Base-by-base conservation (phyloP, 2,888 invertebrate genomes). In the Oligia strigilis region DNA sequence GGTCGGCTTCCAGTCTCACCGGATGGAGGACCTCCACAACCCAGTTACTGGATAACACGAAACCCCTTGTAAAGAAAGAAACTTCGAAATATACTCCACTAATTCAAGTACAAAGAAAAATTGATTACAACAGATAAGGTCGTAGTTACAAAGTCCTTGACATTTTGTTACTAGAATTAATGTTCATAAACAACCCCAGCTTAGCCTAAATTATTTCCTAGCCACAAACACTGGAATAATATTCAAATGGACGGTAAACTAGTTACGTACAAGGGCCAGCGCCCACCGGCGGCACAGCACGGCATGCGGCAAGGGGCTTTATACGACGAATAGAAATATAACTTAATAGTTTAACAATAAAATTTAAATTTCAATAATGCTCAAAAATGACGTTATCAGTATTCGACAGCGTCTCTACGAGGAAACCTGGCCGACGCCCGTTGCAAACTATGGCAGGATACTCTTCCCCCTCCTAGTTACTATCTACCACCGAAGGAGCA, bases 161-260 rank as follows among this genome's bases (percentile, higher is more conserved):
- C 84, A 84, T 85, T 86, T 71, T 67, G 76, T 66, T 67, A 52
- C 76, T 52, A 65, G 77, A 72, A 67, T 60, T 80, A 79, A 75
- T 52, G 84, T 72, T 65, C 75, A 83, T 85, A 85, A 87, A 85
- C 79, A 72, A 85, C 64, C 66, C 46, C 23, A 71, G 75, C 70
- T 85, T 87, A 77, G 72, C 36, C 64, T 66, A 85, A 84, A 85
- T 85, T 87, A 87, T 85, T 77, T 85, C 77, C 87, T 84, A 85
- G 70, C 79, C 72, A 55, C 84, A 80, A 87, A 85, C 80, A 79
- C 74, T 80, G 75, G 70, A 75, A 80, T 85, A 77, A 76, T 85
- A 87, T 85, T 84, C 80, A 84, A 85, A 85, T 80, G 62, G 71
- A 64, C 72, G 75, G 74, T 78, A 79, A 83, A 76, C 74, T 79